A percentile compares a stretch with the other conserved stretches of the same genome.
Evolutionary conservation across 2,797 vertebrate genomes (phyloP).

Genomic region (Pseudomugil gertrudae): DNA sequence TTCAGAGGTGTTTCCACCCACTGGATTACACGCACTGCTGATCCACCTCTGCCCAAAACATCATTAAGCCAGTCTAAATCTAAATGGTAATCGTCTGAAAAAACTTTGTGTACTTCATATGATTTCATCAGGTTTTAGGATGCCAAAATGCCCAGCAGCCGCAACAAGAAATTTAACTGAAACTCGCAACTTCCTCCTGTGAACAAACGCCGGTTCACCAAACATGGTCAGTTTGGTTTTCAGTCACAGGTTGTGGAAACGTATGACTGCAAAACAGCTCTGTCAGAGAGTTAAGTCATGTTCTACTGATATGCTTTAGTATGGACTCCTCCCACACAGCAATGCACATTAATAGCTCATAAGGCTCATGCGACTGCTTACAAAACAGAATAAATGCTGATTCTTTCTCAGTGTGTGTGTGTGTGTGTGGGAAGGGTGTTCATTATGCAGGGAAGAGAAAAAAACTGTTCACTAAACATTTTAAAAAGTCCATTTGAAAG

Average conservation of each 20-base stretch:
- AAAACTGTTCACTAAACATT: neutral
- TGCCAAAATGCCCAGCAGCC: neutral
- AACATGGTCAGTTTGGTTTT: conserved; percentile 24
- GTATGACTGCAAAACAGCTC: conserved; percentile 49
- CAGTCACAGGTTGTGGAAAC: conserved; percentile 63
- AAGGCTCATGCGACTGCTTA: conserved; percentile 50
- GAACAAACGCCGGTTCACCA: conserved; percentile 19
- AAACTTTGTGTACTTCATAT: neutral
- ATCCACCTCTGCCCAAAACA: conserved; percentile 12
- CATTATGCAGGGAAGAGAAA: conserved; percentile 1
- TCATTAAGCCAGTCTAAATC: conserved; percentile 3
- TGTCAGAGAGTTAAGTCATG: conserved; percentile 28
- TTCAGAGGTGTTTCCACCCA: conserved; percentile 6
- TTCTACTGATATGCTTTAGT: conserved; percentile 20
- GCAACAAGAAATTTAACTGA: conserved; percentile 30
- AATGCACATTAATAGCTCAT: conserved; percentile 41
- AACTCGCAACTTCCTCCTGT: conserved; percentile 74
- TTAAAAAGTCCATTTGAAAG: conserved; percentile 13
- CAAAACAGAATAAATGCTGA: conserved; percentile 29
- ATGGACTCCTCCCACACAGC: conserved; percentile 38
- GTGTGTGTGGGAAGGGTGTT: too few species aligned
- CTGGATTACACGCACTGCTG: neutral
- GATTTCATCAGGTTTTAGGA: conserved; percentile 10
- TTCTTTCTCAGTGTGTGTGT: conserved; percentile 9
- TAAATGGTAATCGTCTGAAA: too few species aligned